Conservation (phyloP, 2,113 vertebrate genomes). For the Steatornis caripensis region DNA sequence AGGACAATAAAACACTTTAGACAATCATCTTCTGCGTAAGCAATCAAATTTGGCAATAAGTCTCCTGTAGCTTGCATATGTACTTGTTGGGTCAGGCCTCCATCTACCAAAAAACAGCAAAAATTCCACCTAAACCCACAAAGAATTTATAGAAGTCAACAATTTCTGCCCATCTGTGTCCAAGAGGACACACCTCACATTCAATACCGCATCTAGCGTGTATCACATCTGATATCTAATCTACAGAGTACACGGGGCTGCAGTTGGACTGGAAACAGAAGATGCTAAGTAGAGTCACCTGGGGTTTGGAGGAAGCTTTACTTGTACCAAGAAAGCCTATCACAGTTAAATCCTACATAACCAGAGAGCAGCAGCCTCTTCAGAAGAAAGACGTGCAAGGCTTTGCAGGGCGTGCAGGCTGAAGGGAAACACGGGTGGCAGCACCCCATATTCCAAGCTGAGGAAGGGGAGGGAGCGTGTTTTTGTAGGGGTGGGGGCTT, state of each 20-base stretch:
- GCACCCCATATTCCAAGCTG: background rate
- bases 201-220: background rate
- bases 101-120: background rate
- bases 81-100: background rate
- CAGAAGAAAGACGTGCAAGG: background rate
- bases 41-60: background rate
- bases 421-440: background rate
- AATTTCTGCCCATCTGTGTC: fast-evolving
- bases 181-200: background rate
- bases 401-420: background rate
- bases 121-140: background rate
- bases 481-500: background rate
- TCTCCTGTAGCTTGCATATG: background rate
- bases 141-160: background rate
- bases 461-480: background rate
- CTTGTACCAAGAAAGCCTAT: background rate
- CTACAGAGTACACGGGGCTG: fast-evolving
- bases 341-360: background rate
- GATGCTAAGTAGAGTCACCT: background rate
- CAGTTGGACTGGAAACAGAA: background rate
- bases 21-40: background rate
- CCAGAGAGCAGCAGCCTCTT: background rate
- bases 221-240: background rate
- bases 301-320: background rate
- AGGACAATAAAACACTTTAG: background rate